Evolutionary conservation across 2,888 invertebrate species (phyloP).

Genomic region (Escarpia spicata): DNA sequence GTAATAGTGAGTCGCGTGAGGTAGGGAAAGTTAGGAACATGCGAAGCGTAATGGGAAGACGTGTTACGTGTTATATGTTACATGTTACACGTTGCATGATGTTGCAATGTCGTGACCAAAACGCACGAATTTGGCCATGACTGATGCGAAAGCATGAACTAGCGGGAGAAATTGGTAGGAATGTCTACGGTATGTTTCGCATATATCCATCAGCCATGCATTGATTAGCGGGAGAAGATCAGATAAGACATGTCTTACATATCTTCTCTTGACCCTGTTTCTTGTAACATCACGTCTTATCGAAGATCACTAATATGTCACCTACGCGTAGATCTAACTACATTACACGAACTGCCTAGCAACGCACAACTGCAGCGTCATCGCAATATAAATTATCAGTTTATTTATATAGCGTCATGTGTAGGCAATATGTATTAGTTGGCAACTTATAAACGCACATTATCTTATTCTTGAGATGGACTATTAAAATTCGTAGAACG

Average conservation of each 20-base stretch:
- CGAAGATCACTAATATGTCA: not conserved
- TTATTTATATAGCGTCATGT: no score
- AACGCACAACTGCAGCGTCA: not conserved
- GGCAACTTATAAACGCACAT: not conserved
- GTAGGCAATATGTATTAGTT: not conserved
- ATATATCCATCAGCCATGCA: not conserved
- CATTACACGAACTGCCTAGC: not conserved
- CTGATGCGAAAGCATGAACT: not conserved
- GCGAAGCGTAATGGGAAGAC: not conserved
- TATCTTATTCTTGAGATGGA: not conserved
- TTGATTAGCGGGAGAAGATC: not conserved
- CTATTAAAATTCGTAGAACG: not conserved
- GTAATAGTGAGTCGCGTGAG: not conserved
- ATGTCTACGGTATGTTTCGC: not conserved
- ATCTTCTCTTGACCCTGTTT: not conserved
- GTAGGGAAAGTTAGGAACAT: not conserved
- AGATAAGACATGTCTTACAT: conserved; percentile 9
- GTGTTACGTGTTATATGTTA: not conserved
- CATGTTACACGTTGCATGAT: not conserved
- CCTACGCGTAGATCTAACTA: not conserved
- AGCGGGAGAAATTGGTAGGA: not conserved
- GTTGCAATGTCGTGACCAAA: not conserved
- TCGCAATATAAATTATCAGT: no score
- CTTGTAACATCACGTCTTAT: not conserved
- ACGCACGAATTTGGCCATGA: not conserved